A percentile compares a stretch with the other conserved stretches of the same genome.
These are phyloP conservation scores for Helarctos malayanus DNA, from an alignment of 2,797 vertebrate species.

Conservation along the genomic window DNA sequence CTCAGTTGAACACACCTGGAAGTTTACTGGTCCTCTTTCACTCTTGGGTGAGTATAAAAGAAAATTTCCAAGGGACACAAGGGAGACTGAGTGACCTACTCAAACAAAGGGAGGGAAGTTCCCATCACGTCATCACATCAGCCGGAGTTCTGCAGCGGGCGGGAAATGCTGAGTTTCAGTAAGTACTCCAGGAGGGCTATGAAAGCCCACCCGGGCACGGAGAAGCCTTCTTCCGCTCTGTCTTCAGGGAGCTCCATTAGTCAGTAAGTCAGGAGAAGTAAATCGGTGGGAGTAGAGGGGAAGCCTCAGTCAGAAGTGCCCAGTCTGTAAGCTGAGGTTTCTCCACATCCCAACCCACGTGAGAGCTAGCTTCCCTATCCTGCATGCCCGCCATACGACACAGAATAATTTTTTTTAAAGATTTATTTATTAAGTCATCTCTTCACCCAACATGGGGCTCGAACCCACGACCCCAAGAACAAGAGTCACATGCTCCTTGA, in stretches of 20 bases:
- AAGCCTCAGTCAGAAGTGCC: accelerated
- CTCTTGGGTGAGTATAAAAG: neutral
- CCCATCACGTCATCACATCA: no score
- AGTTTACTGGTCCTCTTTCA: neutral
- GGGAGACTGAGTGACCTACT: no score
- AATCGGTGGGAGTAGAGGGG: no score
- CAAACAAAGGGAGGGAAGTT: neutral
- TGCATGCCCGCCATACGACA: neutral
- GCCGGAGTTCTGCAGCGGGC: neutral
- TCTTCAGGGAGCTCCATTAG: neutral
- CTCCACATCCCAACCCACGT: accelerated
- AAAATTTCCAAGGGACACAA: neutral
- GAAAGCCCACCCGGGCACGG: neutral
- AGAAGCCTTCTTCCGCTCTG: neutral
- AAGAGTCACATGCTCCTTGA: neutral
- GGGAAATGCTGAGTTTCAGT: neutral
- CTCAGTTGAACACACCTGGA: neutral
- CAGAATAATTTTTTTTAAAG: neutral
- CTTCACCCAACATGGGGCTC: neutral
- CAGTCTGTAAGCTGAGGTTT: neutral
- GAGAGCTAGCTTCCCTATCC: neutral
- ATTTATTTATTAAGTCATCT: neutral
- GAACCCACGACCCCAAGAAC: neutral
- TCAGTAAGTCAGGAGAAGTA: neutral
- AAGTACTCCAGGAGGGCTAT: neutral